These are phyloP conservation scores for Myotis pilosus DNA, from an alignment of 2,797 vertebrate species.

Conservation along the genomic window DNA sequence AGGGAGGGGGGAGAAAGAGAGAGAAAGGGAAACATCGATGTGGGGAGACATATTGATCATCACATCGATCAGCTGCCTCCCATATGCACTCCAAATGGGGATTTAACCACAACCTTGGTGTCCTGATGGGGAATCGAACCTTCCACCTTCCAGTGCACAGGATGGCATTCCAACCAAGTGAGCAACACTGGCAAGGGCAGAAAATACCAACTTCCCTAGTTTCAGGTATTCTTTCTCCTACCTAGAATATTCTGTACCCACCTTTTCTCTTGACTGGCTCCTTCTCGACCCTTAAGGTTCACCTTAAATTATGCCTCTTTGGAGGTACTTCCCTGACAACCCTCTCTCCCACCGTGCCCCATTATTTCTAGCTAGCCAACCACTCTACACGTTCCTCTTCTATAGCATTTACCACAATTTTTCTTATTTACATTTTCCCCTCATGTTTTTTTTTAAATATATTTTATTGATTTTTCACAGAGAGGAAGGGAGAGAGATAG, in stretches of 20 bases:
- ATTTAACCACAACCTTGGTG: too few species aligned
- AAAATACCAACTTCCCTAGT: neutral
- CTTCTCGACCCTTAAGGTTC: neutral
- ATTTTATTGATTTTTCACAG: too few species aligned
- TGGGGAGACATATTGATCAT: neutral
- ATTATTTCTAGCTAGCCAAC: neutral
- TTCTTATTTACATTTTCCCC: neutral
- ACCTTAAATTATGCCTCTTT: neutral
- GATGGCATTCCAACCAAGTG: neutral
- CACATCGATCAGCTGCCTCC: neutral
- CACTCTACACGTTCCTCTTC: neutral
- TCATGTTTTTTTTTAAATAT: too few species aligned
- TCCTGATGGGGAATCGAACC: neutral
- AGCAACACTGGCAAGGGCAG: neutral
- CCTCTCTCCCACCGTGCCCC: neutral
- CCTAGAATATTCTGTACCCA: neutral
- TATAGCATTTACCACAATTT: neutral
- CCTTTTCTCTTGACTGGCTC: neutral
- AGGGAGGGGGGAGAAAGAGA: neutral
- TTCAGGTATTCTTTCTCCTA: neutral
- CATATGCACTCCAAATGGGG: neutral
- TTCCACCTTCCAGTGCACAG: neutral
- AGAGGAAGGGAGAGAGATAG: too few species aligned
- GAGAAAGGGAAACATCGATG: neutral
- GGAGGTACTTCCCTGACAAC: neutral